Base-by-base conservation (phyloP, 1,140 invertebrate species). In the Oryctes rhinoceros region DNA sequence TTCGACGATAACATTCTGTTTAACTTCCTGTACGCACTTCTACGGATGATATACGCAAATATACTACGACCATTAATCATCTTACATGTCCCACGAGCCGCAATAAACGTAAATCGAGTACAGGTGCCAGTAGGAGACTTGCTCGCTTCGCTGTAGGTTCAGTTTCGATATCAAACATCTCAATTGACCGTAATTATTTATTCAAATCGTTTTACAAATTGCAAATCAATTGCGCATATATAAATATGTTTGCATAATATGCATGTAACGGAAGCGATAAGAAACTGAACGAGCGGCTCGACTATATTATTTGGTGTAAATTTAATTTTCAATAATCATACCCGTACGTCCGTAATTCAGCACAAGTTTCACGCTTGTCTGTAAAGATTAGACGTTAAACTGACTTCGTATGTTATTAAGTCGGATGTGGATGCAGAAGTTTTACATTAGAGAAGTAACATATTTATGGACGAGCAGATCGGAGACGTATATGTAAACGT, bases 251-350 rank as follows among this genome's bases (percentile, higher is more conserved):
- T 71, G 65, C 65, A 71, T 71, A 71, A 71, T 20, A 2, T 71
- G 35, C 65, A 30, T 13, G 18, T 71, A 71, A 71, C 65, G 65
- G 65, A 71, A 71, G 65, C 35, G 4, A 71, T 71, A 71, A 71
- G 18, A 71, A 71, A 71, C 24, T 37, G 65, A 20, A 67, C 13
- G 10, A 11, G 65, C 4, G 5, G 65, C 65, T 24, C 11, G 65
- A 71, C 10, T 35, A 71, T 71, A 71, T 35, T 71, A 71, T 71
- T 71, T 71, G 24, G 65, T 71, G 65, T 71, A 71, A 71, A 71
- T 71, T 71, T 71, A 71, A 71, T 71, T 71, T 71, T 71, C 65
- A 71, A 35, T 71, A 71, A 35, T 71, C 65, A 71, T 37, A 71
- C 39, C 39, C 39, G 9, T 44, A 10, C 39, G 39, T 71, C 6